phyloP scores from a whole-genome alignment of 2,797 vertebrate genomes.

The Cyclura pinguis region DNA sequence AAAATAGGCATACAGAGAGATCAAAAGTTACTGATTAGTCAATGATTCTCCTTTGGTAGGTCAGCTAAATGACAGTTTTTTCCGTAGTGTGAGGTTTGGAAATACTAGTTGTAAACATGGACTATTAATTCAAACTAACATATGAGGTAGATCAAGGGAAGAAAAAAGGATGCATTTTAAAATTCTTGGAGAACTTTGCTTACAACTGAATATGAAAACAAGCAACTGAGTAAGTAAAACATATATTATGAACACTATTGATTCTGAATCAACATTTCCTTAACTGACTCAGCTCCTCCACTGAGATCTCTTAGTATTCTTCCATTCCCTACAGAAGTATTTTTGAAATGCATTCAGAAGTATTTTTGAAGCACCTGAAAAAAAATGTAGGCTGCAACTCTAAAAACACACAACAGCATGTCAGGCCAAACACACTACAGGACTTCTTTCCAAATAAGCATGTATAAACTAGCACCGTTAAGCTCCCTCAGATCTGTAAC shows the following conservation, averaged over 20 bases:
- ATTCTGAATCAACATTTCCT: not conserved
- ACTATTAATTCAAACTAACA: not conserved
- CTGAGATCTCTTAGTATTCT: not conserved
- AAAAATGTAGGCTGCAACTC: not conserved
- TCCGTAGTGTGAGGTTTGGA: not conserved
- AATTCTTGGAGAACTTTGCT: not conserved
- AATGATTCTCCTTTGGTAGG: not conserved
- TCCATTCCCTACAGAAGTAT: not conserved
- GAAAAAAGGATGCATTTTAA: not conserved
- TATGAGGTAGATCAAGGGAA: not conserved
- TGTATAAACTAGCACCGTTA: not conserved
- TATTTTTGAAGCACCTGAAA: not conserved
- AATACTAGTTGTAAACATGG: slow-evolving; percentile 10
- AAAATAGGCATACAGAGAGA: not conserved
- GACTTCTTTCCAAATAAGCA: not conserved
- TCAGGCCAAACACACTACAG: not conserved
- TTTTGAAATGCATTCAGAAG: slow-evolving; percentile 1
- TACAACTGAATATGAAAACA: not conserved
- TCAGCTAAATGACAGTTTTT: not conserved
- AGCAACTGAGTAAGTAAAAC: not conserved
- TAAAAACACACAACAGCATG: not conserved
- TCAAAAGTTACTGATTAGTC: not conserved
- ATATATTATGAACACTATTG: not conserved
- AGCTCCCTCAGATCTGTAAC: not conserved
- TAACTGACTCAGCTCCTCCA: not conserved